Evolutionary conservation across 64 coral and sea anemone species (phyloP), one percentile per base, ranked within the genome.

Genomic region (Acropora yongei): DNA sequence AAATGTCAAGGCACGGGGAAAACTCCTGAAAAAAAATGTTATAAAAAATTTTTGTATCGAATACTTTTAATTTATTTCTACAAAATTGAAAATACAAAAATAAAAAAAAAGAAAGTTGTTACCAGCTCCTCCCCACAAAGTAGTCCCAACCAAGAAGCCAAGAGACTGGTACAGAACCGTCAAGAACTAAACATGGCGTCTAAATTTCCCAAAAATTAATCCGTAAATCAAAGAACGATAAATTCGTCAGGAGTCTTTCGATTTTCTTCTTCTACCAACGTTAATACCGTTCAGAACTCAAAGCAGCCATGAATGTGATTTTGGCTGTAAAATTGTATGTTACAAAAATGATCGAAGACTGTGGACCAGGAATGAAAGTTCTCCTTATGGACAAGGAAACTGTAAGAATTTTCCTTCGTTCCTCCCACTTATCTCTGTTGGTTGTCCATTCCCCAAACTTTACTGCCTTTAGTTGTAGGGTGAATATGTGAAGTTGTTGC

Each of bases 311-410:
- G 97, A 99, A 99, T 80, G 94, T 96, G 43, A 96, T 99, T 84
- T 96, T 93, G 58, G 97, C 97, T 49, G 97, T 99, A 3, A 99
- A 99, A 57, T 94, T 96, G 75, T 99, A 99, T 92, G 89, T 99
- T 8, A 93, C 91, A 11, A 99, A 99, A 79, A 99, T 98, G 97
- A 77, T 99, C 3, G 97, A 94, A 48, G 97, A 99, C 40, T 82
- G 81, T 45, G 97, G 97, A 2, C 83, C 88, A 41, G 97, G 97
- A 12, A 99, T 99, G 97, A 99, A 99, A 84, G 97, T 99, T 42
- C 75, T 99, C 6, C 79, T 99, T 1, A 96, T 99, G 97, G 97
- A 99, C 78, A 99, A 96, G 82, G 97, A 99, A 89, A 99, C 97
- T 2, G 97, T 99, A 93, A 79, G 85, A 50, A 61, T 44, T 43